phyloP scores from a whole-genome alignment of 2,888 invertebrate genomes.

The Nomada ruficornis region DNA sequence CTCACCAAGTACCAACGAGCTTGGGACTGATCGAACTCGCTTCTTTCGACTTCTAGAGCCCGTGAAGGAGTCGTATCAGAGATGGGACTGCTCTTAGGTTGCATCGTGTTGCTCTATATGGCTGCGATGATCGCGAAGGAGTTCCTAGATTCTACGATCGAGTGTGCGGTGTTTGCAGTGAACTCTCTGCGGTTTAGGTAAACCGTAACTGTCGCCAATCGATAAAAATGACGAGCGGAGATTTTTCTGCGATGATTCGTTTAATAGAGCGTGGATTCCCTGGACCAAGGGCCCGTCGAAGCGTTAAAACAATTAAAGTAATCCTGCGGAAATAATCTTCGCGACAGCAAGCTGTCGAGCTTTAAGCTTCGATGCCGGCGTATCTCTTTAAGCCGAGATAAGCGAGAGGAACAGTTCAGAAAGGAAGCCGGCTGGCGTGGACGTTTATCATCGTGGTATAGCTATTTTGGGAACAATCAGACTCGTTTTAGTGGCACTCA shows the following conservation, averaged over 20 bases:
- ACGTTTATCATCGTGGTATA: conserved; percentile 62
- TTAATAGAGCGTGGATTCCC: conserved; percentile 5
- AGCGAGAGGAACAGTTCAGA: conserved; percentile 39
- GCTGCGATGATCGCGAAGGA: background rate
- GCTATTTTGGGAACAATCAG: conserved; percentile 61
- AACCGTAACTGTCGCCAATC: background rate
- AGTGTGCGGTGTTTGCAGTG: too few species aligned
- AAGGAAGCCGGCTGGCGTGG: conserved; percentile 42
- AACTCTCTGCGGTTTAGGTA: too few species aligned
- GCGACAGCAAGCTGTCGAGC: conserved; percentile 46
- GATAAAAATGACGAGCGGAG: conserved; percentile 1
- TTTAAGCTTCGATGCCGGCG: conserved; percentile 52
- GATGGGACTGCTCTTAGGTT: background rate
- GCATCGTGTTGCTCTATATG: background rate
- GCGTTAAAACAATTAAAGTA: conserved; percentile 58
- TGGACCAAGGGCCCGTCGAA: conserved; percentile 4
- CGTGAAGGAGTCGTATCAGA: conserved; percentile 44
- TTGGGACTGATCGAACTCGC: conserved; percentile 41
- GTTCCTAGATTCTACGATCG: too few species aligned
- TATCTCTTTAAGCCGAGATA: conserved; percentile 61
- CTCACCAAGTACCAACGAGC: conserved; percentile 36
- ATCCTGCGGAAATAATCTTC: conserved; percentile 55
- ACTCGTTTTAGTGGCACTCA: conserved; percentile 55
- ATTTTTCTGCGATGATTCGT: background rate
- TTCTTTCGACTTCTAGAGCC: conserved; percentile 41